Conservation (phyloP, 64 coral and sea anemone species). For the Orbicella faveolata region DNA sequence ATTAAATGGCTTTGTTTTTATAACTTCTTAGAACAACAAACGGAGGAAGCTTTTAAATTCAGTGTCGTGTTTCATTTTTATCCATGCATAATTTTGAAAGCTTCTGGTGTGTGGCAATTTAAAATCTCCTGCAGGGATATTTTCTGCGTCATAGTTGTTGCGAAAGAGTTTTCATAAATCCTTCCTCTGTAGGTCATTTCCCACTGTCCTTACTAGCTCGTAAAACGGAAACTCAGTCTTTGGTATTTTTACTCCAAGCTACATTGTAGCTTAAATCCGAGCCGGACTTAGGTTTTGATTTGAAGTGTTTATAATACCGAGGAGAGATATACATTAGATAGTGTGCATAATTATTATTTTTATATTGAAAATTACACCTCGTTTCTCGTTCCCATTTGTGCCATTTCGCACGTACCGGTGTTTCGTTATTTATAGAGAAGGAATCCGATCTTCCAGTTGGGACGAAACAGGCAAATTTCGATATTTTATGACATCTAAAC, state of each 20-base stretch:
- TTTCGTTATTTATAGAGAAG: neutral
- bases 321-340: neutral
- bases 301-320: neutral
- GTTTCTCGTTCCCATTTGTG: neutral
- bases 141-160: conserved; percentile 2
- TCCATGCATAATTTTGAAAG: neutral
- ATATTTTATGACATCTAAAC: neutral
- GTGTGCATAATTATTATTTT: too few relatives aligned
- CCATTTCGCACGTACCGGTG: neutral
- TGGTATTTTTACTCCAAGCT: neutral
- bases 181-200: neutral
- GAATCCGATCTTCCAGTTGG: neutral
- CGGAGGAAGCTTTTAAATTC: neutral
- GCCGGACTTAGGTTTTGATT: conserved; percentile 3
- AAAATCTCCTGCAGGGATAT: neutral
- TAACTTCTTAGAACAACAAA: conserved; percentile 15
- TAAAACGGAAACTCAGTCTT: conserved; percentile 8
- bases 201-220: neutral
- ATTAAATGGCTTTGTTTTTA: conserved; percentile 8
- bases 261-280: neutral
- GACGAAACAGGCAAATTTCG: neutral
- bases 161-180: neutral
- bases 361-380: too few relatives aligned
- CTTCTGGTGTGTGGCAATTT: neutral
- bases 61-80: neutral